A percentile compares a stretch with the other conserved stretches of the same genome.
These are phyloP conservation scores for Tragopan temminckii DNA, from an alignment of 2,797 vertebrate genomes.

Conservation along the genomic window DNA sequence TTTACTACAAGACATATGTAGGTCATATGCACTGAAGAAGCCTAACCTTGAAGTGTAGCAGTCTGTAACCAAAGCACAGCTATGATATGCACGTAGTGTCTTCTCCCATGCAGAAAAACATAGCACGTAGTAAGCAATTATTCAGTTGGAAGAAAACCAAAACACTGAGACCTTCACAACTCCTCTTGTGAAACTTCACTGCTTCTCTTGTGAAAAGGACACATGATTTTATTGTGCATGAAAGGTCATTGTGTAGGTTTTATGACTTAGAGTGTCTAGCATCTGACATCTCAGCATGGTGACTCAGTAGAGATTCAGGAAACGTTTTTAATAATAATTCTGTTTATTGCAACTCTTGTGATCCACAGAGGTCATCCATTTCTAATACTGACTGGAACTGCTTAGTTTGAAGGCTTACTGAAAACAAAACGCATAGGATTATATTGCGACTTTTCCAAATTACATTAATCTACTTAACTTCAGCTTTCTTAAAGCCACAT, in stretches of 20 bases:
- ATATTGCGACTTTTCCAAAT: background rate
- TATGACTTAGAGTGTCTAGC: background rate
- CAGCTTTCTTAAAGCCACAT: background rate
- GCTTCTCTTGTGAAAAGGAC: background rate
- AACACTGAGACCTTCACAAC: background rate
- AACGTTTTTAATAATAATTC: background rate
- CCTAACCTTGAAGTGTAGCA: background rate
- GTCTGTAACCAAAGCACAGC: background rate
- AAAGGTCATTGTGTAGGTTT: background rate
- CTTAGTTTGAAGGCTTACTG: background rate
- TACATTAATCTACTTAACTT: background rate
- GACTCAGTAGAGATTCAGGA: background rate
- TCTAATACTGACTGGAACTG: background rate
- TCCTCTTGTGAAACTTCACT: background rate
- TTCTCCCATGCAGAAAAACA: background rate
- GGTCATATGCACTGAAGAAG: fast-evolving
- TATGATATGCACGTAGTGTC: background rate
- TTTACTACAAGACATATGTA: background rate
- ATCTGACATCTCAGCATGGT: fast-evolving
- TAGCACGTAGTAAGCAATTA: background rate
- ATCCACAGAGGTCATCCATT: background rate
- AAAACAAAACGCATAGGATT: background rate
- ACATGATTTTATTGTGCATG: background rate
- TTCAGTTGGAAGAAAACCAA: background rate
- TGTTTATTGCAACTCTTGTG: background rate